Percentiles rank a stretch among this genome's conserved stretches.
Evolutionary conservation across 2,113 vertebrate species (phyloP).

Genomic region (Dipodomys ordii): DNA sequence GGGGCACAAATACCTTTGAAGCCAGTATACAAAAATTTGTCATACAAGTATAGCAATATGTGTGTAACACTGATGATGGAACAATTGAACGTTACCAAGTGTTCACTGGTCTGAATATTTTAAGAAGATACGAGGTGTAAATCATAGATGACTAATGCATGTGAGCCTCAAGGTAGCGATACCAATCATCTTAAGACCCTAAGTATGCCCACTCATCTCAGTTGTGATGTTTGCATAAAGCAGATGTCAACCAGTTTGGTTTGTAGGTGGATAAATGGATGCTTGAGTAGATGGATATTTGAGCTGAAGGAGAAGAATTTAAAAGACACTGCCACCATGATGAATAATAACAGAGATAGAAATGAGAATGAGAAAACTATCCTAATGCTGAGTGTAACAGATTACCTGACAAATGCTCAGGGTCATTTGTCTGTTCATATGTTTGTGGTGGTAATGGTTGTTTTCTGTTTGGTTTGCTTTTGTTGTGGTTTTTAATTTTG

Average conservation of each 20-base stretch:
- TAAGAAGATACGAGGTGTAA: neutral
- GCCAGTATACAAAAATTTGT: neutral
- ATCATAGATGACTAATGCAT: neutral
- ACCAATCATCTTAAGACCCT: neutral
- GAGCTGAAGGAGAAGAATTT: neutral
- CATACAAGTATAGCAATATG: neutral
- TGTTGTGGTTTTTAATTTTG: neutral
- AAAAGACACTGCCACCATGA: neutral
- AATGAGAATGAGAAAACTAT: too few species aligned
- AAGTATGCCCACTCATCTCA: neutral
- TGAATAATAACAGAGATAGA: neutral
- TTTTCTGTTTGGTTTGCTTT: neutral
- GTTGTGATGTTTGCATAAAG: neutral
- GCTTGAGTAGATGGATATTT: neutral
- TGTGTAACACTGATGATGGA: neutral
- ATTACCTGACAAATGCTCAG: neutral
- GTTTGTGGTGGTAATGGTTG: neutral
- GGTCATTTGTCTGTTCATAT: neutral
- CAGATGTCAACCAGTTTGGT: neutral
- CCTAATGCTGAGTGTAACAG: neutral
- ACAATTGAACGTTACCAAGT: neutral
- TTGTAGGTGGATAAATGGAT: neutral
- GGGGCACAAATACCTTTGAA: neutral
- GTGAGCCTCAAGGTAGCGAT: neutral
- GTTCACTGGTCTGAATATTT: neutral